Evolutionary conservation across 2,888 invertebrate species (phyloP), one percentile per base, ranked within the genome.

Genomic region (Brassicogethes aeneus): DNA sequence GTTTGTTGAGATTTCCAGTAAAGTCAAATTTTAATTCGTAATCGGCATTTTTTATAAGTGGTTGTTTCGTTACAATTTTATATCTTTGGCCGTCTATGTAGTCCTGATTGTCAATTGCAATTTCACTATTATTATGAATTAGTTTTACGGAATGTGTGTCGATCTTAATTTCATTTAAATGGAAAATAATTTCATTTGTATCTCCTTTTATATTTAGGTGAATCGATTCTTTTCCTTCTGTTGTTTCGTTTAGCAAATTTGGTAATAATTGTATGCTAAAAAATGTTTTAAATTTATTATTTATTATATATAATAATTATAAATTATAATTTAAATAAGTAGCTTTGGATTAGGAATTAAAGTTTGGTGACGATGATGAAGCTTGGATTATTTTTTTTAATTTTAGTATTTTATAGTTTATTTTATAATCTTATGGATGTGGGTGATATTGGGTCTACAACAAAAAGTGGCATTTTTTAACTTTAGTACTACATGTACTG

Each of bases 1-100:
- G 71, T 42, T 71, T 70, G 16, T 73, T 72, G 16, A 81, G 59
- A 44, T 68, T 61, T 17, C 77, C 76, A 2, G 59, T 58, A 57
- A 72, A 80, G 37, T 70, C 68, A 45, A 80, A 62, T 39, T 68
- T 62, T 7, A 79, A 51, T 7, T 68, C 54, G 49, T 78, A 72
- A 32, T 57, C 52, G 42, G 60, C 51, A 8, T 57, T 62, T 16
- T 56, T 51, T n/a, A 55, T 49, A 41, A 75, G 51, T 7, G 56
- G 41, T 33, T 67, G 55, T n/a, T 60, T 54, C 30, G 71, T 45
- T 13, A 54, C 45, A 12, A 74, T 61, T 35, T 61, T 58, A 48
- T 68, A 70, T 41, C 60, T 56, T 47, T 68, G 59, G 2, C 58
- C 57, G n/a, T 60, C 52, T 5, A 60, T 42, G 38, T 65, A 62